Evolutionary conservation across 1,140 invertebrate species (phyloP), one percentile per base, ranked within the genome.

Genomic region (Ganaspis sp.): DNA sequence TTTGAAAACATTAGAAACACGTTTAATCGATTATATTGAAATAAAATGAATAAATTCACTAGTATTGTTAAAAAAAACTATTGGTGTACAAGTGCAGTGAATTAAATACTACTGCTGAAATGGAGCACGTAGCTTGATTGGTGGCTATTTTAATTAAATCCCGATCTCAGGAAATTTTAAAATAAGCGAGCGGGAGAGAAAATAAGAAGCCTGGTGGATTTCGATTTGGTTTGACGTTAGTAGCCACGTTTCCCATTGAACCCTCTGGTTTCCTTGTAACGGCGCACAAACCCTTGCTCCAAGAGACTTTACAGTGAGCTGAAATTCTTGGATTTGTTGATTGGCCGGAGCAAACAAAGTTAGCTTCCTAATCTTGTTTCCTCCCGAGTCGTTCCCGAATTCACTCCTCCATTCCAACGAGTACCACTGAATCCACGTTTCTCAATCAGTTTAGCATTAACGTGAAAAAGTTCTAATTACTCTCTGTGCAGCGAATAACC

Each of bases 351-450:
- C 84, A 84, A 90, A 89, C 88, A 86, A 88, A 89, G 87, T 90
- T 89, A 86, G 81, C 73, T 82, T 78, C 79, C 86, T 89, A 89
- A 90, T 89, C 87, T 89, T 77, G 84, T 90, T 89, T 87, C 80
- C 80, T 72, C 80, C 70, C 79, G 77, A 85, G 83, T 84, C 83
- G 76, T 86, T 85, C 76, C 83, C 82, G 81, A 89, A 89, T 88
- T 87, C 85, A 83, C 82, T 84, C 79, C 75, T 38, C 72, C 70
- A 64, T 74, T 72, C 80, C 40, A 69, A 81, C 70, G 75, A 73
- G 75, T 29, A 64, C 23, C 75, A 82, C 72, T 73, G 81, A 72
- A 79, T 83, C 83, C 77, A 73, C 72, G 72, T 82, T 85, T 80
- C 77, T 77, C 85, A 88, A 89, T 90, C 84, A 84, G 81, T 89